Evolutionary conservation across 2,888 invertebrate species (phyloP).

Genomic region (Melanargia galathea): DNA sequence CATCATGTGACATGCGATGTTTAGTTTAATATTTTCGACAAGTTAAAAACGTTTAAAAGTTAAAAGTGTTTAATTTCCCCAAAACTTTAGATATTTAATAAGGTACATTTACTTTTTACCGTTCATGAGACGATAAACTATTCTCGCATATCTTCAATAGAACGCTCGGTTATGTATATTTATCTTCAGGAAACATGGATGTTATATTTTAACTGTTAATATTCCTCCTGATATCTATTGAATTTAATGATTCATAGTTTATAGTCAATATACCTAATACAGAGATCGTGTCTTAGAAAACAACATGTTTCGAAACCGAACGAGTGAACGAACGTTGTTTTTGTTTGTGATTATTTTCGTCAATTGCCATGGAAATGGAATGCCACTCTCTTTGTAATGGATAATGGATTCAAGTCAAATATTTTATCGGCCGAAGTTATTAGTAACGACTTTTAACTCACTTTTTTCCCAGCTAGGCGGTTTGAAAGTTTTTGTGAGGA

Average conservation of each 20-base stretch:
- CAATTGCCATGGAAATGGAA: too few species aligned
- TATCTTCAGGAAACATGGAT: background rate
- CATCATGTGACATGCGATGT: slow-evolving; percentile 4
- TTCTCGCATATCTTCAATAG: background rate
- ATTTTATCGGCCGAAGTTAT: background rate
- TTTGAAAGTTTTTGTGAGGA: slow-evolving; percentile 11
- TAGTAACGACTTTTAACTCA: too few species aligned
- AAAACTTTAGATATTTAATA: background rate
- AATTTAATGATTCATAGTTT: background rate
- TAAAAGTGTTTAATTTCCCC: background rate
- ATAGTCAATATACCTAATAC: too few species aligned
- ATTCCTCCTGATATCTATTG: background rate
- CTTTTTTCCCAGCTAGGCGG: background rate
- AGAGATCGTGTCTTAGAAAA: background rate
- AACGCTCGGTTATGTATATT: background rate
- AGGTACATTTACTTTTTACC: background rate
- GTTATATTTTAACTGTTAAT: background rate
- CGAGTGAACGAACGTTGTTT: background rate
- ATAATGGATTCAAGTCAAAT: background rate
- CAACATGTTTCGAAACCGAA: background rate
- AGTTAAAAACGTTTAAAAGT: too few species aligned
- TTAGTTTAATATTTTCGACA: background rate
- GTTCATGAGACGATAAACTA: background rate
- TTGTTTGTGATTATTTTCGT: slow-evolving; percentile 3
- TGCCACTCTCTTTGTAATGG: background rate